These are phyloP conservation scores for sheep (Ovis aries) DNA, from an alignment of 2,113 vertebrate species.

Conservation along the genomic window DNA sequence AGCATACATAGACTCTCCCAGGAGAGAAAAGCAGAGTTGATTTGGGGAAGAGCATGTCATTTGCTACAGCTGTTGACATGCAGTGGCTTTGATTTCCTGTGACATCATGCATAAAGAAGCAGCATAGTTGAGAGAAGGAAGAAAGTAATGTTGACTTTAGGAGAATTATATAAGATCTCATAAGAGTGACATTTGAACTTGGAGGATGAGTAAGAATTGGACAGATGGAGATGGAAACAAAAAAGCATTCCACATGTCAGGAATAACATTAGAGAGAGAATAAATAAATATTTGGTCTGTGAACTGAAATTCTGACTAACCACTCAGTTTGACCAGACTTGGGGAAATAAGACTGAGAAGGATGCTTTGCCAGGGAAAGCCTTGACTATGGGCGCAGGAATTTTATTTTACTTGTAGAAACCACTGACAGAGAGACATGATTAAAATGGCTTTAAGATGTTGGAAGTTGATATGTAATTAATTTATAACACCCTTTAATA, in stretches of 20 bases:
- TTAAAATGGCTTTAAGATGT: neutral
- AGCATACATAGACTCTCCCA: neutral
- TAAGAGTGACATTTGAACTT: neutral
- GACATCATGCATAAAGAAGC: neutral
- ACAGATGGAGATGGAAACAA: neutral
- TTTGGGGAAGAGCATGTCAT: neutral
- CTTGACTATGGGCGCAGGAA: neutral
- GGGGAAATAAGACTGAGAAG: neutral
- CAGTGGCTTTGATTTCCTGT: neutral
- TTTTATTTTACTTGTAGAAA: neutral
- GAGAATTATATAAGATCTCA: neutral
- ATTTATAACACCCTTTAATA: neutral
- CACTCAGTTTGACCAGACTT: neutral
- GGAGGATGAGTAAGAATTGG: neutral
- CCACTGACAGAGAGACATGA: neutral
- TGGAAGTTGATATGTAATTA: neutral
- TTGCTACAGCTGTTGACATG: neutral
- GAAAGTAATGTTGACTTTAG: neutral
- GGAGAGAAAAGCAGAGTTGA: neutral
- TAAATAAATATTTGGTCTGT: neutral
- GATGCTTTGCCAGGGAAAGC: neutral
- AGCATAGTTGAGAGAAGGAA: neutral
- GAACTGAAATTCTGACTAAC: neutral
- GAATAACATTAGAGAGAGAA: neutral
- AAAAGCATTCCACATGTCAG: neutral